Base-by-base conservation (phyloP, 2,888 invertebrate genomes). In the Drosophila rubida region DNA sequence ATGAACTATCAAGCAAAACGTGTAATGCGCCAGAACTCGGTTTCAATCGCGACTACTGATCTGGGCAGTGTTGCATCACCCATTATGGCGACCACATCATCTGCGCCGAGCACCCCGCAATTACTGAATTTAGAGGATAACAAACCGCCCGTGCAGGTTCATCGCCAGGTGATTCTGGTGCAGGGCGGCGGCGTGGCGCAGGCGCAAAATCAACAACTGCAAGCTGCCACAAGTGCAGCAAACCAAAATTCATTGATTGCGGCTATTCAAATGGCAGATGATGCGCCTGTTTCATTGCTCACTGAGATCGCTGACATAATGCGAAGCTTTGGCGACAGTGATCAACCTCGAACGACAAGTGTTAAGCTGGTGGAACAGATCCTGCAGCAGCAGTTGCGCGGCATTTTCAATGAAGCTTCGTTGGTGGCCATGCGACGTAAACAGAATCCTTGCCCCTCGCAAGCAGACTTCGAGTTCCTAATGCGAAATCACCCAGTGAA, bases 301-400 rank as follows among this genome's bases (percentile, higher is more conserved):
- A 89, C 90, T 0, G 96, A 97, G 92, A 96, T 97, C 77, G 95
- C 96, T 0, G 94, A 95, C 82, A 97, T 97, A 94, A 96, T 97
- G 97, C 96, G 97, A 81, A 97, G 97, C n/a, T 97, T 97, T 89
- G 98, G 98, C 0, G 98, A 98, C 89, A 95, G 96, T 85, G 94
- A 95, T 16, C 95, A 95, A 68, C 97, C 98, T 0, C 94, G 96
- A 41, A 93, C 95, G 0, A 96, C 96, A 44, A 96, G 97, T 1
- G 97, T 97, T 0, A 94, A 95, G 58, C 92, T 98, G 48, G 95
- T 98, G 0, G 97, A 98, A 92, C 95, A 94, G 71, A 95, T 98
- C 59, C 95, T 97, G 0, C 93, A 96, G 54, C 95, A 96, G 78
- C 97, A 98, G 91, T 93, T 98, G 78, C 93, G 95, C 69, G 93